These are phyloP conservation scores for Taenaris catops DNA, from an alignment of 2,888 invertebrate genomes.

Conservation along the genomic window DNA sequence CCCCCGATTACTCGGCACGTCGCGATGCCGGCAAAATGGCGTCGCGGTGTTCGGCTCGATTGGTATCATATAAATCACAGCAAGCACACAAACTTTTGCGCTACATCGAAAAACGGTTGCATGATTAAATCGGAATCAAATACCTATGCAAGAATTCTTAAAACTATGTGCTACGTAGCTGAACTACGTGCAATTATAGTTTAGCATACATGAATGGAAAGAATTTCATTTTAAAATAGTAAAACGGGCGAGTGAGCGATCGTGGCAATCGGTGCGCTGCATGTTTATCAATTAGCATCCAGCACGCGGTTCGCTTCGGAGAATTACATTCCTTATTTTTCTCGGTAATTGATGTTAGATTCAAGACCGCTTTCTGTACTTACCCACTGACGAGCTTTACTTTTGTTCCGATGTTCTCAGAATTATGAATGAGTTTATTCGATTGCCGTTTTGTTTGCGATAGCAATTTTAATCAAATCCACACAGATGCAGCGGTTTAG, in stretches of 20 bases:
- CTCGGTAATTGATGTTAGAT: conserved; percentile 47
- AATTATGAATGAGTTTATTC: conserved; percentile 25
- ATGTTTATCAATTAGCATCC: conserved; percentile 63
- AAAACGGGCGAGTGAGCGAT: conserved; percentile 38
- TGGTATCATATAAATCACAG: too few species aligned
- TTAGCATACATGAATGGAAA: conserved; percentile 58
- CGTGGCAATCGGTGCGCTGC: conserved; percentile 46
- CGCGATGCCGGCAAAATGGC: conserved; percentile 9
- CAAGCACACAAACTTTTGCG: too few species aligned
- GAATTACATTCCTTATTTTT: conserved; percentile 37
- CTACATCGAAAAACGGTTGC: conserved; percentile 49
- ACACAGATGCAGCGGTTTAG: conserved; percentile 7
- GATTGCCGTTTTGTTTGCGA: conserved; percentile 34
- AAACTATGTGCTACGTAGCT: conserved; percentile 38
- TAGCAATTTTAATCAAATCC: conserved; percentile 36
- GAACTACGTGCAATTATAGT: conserved; percentile 50
- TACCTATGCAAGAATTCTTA: conserved; percentile 51
- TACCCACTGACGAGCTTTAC: conserved; percentile 22
- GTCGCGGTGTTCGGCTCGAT: background rate
- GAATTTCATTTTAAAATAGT: conserved; percentile 72
- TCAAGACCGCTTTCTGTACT: conserved; percentile 38
- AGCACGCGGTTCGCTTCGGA: conserved; percentile 30
- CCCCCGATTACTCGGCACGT: conserved; percentile 25
- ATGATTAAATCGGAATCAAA: conserved; percentile 65
- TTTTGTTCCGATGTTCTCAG: conserved; percentile 23